phyloP scores from a whole-genome alignment of 2,113 vertebrate species.

The Psilopsiagon aurifrons region DNA sequence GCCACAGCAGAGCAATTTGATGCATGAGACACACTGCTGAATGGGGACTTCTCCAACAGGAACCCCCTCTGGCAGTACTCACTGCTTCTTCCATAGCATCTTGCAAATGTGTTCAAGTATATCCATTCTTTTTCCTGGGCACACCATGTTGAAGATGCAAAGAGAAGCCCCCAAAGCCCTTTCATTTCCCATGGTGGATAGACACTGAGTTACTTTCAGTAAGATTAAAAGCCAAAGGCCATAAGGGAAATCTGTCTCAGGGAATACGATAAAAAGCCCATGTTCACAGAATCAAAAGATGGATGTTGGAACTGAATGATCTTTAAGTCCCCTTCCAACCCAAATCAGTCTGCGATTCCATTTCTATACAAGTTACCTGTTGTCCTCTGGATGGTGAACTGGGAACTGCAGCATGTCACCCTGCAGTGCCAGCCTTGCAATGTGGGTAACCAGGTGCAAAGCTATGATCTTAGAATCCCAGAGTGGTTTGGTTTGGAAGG shows the following conservation, averaged over 20 bases:
- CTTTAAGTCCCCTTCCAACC: background rate
- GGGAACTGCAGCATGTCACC: background rate
- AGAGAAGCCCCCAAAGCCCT: background rate
- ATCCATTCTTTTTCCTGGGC: background rate
- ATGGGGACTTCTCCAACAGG: background rate
- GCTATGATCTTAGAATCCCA: too few species aligned
- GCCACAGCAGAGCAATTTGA: background rate
- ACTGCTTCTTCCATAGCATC: background rate
- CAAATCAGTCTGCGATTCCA: background rate
- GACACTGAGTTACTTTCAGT: background rate
- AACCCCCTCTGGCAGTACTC: background rate
- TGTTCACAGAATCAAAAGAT: background rate
- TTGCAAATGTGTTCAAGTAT: background rate
- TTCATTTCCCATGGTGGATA: background rate
- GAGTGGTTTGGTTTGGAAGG: background rate
- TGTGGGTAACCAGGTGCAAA: fast-evolving
- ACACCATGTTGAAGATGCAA: background rate
- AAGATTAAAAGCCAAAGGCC: background rate
- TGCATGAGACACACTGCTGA: too few species aligned
- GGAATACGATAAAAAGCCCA: background rate
- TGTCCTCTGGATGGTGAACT: background rate
- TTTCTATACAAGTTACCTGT: background rate
- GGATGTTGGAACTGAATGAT: background rate
- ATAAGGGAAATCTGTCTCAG: background rate
- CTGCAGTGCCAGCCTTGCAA: fast-evolving